Base-by-base conservation (phyloP, 2,888 invertebrate genomes). In the Mallateleia sp. region DNA sequence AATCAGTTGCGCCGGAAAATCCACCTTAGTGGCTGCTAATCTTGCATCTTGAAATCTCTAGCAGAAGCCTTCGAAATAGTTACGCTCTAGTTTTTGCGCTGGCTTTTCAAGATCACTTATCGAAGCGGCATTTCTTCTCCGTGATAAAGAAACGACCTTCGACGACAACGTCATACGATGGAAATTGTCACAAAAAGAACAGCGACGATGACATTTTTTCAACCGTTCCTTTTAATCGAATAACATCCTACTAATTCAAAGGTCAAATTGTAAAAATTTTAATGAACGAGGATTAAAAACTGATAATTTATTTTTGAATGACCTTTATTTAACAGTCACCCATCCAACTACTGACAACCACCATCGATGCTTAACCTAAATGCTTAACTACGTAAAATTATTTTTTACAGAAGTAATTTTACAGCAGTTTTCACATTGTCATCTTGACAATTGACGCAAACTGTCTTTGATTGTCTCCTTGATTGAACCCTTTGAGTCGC, bases 91-190 rank as follows among this genome's bases (percentile, higher is more conserved):
- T 72, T 84, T 78, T 84, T 78, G 54, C 56, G 18, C 7, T 11
- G 22, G 22, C 62, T 72, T 75, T 75, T 80, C 85, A 69, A 71
- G 85, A 85, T 75, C 85, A 80, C 22, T 64, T 75, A 64, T 74
- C 69, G 42, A 28, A 64, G 34, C 64, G 47, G 54, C 79, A 80
- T 80, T 85, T 85, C 69, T 85, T 81, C 81, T 42, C 24, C 14
- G 45, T 28, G 71, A 85, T 67, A 81, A 85, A 85, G 77, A 77
- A 85, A 77, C 72, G 85, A 4, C 85, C 85, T 85, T 85, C 79
- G 62, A 25, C 28, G 34, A 7, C 3, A 3, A 28, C 71, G 69
- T 75, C 60, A 58, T 45, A 11, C 42, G 75, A 34, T 56, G 52
- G 45, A 62, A 77, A 83, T 58, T 54, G 42, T 71, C 52, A 22